Evolutionary conservation across 2,797 vertebrate genomes (phyloP).

Genomic region (Podarcis siculus): DNA sequence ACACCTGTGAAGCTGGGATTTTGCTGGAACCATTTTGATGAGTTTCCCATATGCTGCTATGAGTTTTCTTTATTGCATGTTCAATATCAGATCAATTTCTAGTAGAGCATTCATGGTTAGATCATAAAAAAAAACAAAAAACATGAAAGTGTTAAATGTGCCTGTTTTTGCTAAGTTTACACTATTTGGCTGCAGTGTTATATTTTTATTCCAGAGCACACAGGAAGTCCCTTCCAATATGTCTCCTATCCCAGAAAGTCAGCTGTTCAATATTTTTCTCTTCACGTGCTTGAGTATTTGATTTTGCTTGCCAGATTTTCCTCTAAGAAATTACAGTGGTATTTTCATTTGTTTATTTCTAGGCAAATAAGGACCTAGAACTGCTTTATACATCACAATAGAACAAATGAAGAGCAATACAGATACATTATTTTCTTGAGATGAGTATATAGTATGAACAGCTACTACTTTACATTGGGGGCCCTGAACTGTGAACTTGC

Average conservation of each 20-base stretch:
- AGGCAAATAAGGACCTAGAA: conserved; percentile 8
- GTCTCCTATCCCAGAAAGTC: neutral
- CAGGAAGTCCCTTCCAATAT: accelerated
- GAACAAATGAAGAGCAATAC: neutral
- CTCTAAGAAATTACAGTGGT: conserved; percentile 37
- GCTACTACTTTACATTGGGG: too few species aligned
- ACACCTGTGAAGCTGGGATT: neutral
- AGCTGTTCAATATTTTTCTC: conserved; percentile 26
- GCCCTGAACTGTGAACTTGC: neutral
- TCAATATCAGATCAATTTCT: conserved; percentile 5
- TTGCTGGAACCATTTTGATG: conserved; percentile 24
- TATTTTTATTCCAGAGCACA: neutral
- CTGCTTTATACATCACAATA: neutral
- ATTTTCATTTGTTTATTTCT: conserved; percentile 26
- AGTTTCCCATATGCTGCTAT: neutral
- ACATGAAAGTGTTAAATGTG: conserved; percentile 21
- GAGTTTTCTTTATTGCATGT: neutral
- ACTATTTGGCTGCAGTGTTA: conserved; percentile 18
- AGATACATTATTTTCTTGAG: too few species aligned
- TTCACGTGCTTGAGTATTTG: conserved; percentile 31
- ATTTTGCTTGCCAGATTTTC: conserved; percentile 25
- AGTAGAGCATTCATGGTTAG: neutral
- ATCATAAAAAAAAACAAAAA: neutral
- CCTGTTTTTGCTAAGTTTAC: conserved; percentile 8
- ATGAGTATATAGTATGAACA: too few species aligned